phyloP scores from a whole-genome alignment of 1,140 invertebrate genomes.

The Radopholus similis region DNA sequence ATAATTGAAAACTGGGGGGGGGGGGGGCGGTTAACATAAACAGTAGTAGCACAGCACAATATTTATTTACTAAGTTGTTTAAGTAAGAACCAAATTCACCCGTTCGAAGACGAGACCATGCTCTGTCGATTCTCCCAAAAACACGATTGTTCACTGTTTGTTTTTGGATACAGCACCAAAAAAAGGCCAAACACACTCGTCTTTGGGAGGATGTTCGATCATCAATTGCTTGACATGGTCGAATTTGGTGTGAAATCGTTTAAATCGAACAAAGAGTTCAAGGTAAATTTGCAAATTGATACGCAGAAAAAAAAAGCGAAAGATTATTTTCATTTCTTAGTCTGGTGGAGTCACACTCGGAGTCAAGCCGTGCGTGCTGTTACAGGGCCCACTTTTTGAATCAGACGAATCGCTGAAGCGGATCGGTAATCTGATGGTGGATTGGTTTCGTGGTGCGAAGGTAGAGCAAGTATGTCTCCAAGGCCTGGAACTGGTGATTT shows the following conservation, averaged over 20 bases:
- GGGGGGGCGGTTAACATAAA: too few relatives aligned
- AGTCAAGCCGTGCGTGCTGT: slow-evolving; percentile 84
- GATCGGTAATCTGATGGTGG: slow-evolving; percentile 80
- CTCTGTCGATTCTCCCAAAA: slow-evolving; percentile 81
- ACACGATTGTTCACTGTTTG: slow-evolving; percentile 81
- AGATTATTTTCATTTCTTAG: slow-evolving; percentile 49
- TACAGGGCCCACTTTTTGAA: slow-evolving; percentile 87
- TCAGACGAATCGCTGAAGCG: slow-evolving; percentile 72
- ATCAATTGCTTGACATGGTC: slow-evolving; percentile 87
- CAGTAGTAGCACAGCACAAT: background rate
- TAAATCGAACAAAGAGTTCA: slow-evolving; percentile 74
- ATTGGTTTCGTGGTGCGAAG: slow-evolving; percentile 85
- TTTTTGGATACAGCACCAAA: slow-evolving; percentile 83
- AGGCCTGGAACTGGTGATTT: slow-evolving; percentile 85
- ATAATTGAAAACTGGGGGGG: too few relatives aligned
- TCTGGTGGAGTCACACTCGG: slow-evolving; percentile 75
- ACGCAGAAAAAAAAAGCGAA: background rate
- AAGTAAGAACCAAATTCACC: slow-evolving; percentile 75
- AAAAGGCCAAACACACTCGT: slow-evolving; percentile 89
- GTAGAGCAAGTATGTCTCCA: slow-evolving; percentile 76
- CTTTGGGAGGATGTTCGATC: slow-evolving; percentile 80
- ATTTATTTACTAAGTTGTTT: slow-evolving; percentile 10
- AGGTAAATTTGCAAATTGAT: slow-evolving; percentile 61
- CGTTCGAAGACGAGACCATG: slow-evolving; percentile 77
- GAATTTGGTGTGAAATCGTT: slow-evolving; percentile 85